Base-by-base conservation (phyloP, 2,888 invertebrate genomes). In the Phania funesta region DNA sequence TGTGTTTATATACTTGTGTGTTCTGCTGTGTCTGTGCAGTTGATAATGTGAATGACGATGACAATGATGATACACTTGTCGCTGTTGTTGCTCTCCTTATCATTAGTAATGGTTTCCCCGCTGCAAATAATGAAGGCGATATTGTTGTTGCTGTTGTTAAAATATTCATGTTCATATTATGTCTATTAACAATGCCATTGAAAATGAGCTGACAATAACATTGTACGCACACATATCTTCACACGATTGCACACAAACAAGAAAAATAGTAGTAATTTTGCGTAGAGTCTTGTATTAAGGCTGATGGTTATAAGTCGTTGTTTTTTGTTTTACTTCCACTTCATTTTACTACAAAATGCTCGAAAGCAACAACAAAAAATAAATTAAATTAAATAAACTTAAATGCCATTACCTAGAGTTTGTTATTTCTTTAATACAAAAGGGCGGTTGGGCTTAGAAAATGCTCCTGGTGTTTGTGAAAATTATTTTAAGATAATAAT, bases 141-240 rank as follows among this genome's bases (percentile, higher is more conserved):
- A 32, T n/a, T 76, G 65, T 29, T 76, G 41, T 58, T 50, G 56
- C 24, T 62, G 46, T 77, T 67, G 38, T 35, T 60, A 35, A 62
- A 32, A 41, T 38, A 29, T 52, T 62, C 16, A 44, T 70, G 9
- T 50, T 50, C 41, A 38, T 41, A 48, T 16, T 35, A 46, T 68
- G 18, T 38, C 24, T 6, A 11, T 48, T 60, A 60, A 60, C 82
- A 78, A 65, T 75, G 78, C 71, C 75, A 73, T 68, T 67, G 73
- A 62, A 60, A 81, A 75, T 64, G 78, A 79, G 64, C 62, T 79
- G 64, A 48, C 71, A 81, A 76, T 73, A 79, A 64, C 60, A 71
- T 60, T 22, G n/a, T n/a, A 60, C 32, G 20, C 62, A 62, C 38
- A 29, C 44, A 29, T 2, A 7, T 9, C 18, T 2, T 44, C 0